A percentile compares a stretch with the other conserved stretches of the same genome.
Evolutionary conservation across 1,140 invertebrate species (phyloP).

Genomic region (Drosophila gunungcola): DNA sequence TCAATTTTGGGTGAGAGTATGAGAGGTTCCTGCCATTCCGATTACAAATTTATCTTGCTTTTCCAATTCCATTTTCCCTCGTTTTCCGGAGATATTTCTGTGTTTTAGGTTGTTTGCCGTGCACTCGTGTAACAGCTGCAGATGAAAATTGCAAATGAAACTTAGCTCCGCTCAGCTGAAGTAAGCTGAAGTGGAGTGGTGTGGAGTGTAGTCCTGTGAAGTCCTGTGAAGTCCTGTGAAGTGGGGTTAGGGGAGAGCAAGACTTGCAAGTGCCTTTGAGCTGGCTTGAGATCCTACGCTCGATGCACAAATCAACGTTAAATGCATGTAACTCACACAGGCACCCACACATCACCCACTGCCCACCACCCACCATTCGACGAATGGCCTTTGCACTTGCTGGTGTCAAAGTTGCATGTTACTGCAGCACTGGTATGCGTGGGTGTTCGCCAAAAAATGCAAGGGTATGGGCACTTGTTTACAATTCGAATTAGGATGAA

Average conservation of each 20-base stretch:
- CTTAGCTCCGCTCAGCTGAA: slow-evolving; percentile 56
- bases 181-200: slow-evolving; percentile 27
- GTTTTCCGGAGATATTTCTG: slow-evolving; percentile 27
- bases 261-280: slow-evolving; percentile 33
- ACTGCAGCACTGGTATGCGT: slow-evolving; percentile 53
- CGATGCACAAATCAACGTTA: slow-evolving; percentile 78
- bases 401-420: slow-evolving; percentile 80
- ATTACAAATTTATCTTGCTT: slow-evolving; percentile 63
- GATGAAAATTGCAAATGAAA: slow-evolving; percentile 82
- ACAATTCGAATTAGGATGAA: slow-evolving; percentile 5
- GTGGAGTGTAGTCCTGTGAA: slow-evolving; percentile 4
- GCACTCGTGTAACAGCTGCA: slow-evolving; percentile 73
- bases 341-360: not conserved
- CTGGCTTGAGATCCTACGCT: slow-evolving; percentile 48
- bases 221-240: slow-evolving; percentile 14
- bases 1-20: slow-evolving; percentile 26
- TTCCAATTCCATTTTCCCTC: slow-evolving; percentile 65
- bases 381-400: slow-evolving; percentile 16
- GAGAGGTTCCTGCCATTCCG: slow-evolving; percentile 24
- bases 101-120: slow-evolving; percentile 49
- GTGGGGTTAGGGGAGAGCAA: slow-evolving; percentile 25
- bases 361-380: not conserved
- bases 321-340: slow-evolving; percentile 71
- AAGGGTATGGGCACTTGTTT: slow-evolving; percentile 11
- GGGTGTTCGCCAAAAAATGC: slow-evolving; percentile 27